These are phyloP conservation scores for Bubo blakistoni DNA, from an alignment of 2,113 vertebrate genomes.

Conservation along the genomic window DNA sequence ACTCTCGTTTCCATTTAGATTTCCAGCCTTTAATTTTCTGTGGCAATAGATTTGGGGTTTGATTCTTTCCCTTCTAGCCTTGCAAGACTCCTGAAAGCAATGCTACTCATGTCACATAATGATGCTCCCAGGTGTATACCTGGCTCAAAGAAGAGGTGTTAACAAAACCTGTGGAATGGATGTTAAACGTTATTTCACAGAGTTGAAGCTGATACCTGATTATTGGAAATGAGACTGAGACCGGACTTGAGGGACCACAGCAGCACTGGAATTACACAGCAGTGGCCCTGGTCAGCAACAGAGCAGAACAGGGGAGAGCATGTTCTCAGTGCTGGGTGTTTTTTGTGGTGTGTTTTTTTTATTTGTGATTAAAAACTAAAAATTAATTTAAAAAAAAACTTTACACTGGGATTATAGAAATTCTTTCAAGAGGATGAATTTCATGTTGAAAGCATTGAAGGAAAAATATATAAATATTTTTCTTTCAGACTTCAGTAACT, in stretches of 20 bases:
- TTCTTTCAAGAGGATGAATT: not conserved
- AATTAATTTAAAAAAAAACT: not conserved
- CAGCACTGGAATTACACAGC: not conserved
- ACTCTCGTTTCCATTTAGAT: not conserved
- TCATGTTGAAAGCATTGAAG: not conserved
- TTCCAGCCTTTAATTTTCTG: not conserved
- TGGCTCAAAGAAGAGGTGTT: not conserved
- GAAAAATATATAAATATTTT: not conserved
- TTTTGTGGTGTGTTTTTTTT: too few relatives aligned
- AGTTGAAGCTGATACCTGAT: not conserved
- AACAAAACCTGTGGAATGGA: not conserved
- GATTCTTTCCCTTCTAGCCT: not conserved
- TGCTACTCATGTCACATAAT: accelerated
- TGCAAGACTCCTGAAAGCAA: not conserved
- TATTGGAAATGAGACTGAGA: not conserved
- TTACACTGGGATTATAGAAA: not conserved
- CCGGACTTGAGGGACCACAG: not conserved
- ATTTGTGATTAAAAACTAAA: too few relatives aligned
- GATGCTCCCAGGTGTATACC: not conserved
- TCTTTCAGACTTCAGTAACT: not conserved
- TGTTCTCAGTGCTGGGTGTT: not conserved
- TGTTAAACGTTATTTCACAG: not conserved
- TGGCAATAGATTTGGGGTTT: not conserved
- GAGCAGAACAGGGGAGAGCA: not conserved
- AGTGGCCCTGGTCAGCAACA: not conserved